Conservation (phyloP, 2,113 vertebrate genomes). For the Saccopteryx leptura region DNA sequence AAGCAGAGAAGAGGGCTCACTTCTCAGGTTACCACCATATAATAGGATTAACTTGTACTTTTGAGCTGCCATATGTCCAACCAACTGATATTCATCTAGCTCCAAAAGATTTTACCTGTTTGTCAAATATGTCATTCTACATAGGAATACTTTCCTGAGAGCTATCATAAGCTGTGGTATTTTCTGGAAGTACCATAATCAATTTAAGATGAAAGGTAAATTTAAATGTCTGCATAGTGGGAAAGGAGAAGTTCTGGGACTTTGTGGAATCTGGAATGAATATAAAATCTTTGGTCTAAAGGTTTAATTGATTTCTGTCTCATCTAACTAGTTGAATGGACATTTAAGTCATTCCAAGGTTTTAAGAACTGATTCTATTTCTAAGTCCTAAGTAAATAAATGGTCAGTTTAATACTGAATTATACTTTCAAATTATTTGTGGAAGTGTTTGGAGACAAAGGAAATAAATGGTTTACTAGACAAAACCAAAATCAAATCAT, state of each 20-base stretch:
- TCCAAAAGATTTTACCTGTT: background rate
- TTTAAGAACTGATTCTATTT: conserved; percentile 35
- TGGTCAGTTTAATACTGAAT: background rate
- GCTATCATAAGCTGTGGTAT: background rate
- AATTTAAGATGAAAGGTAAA: conserved; percentile 46
- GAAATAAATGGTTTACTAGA: background rate
- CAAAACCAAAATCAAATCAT: conserved; percentile 49
- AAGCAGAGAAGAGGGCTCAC: background rate
- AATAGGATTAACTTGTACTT: conserved; percentile 40
- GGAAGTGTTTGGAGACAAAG: conserved; percentile 6
- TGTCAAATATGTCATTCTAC: conserved; percentile 50
- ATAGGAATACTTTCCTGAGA: background rate
- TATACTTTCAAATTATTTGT: background rate
- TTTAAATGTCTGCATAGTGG: background rate
- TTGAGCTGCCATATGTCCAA: background rate
- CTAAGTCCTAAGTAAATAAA: background rate
- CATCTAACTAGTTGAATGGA: background rate
- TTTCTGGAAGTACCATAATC: background rate
- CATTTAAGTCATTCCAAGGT: background rate
- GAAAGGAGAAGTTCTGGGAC: background rate
- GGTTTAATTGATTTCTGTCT: background rate
- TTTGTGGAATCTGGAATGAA: background rate
- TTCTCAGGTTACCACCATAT: background rate
- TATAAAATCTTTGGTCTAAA: background rate
- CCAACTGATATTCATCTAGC: conserved; percentile 31